Base-by-base conservation (phyloP, 2,888 invertebrate genomes). In the Sclerodermus sp. region DNA sequence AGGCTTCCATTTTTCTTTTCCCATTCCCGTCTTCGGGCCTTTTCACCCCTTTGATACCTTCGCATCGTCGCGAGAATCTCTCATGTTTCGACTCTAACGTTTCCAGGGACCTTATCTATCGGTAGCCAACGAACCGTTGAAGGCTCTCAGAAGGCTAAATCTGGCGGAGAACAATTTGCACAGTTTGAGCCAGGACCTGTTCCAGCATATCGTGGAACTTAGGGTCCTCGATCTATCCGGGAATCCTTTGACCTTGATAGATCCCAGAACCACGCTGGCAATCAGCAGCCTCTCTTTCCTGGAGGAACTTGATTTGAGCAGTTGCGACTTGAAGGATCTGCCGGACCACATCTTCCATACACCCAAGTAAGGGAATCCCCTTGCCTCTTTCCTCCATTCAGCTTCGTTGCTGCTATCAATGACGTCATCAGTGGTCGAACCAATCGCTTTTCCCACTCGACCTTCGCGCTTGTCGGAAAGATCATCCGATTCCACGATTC, bases 221-320 rank as follows among this genome's bases (percentile, higher is more conserved):
- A 85, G 86, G 59, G 82, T 83, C 12, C 74, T 95, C 42, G 83
- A 84, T 62, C 78, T 95, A 17, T 85, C 85, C 55, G 83, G 85
- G n/a, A 95, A 95, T 76, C 89, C 88, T 0, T 80, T 95, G 12
- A 80, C 80, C 12, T 80, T 83, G 0, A 82, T 92, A 5, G 88
- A 89, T 67, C 79, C 82, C 6, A 45, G 49, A 8, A 87, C 89
- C 0, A 66, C 83, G 1, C 79, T 84, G 0, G 89, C 92, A 0
- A 83, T 93, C 15, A 82, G 84, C 0, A 84, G 84, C 51, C 74
- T 91, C 42, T 73, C 81, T 0, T 79, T 81, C 60, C 75, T 92
- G 38, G 87, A 88, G 82, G 89, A 90, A 68, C 79, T 92, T 14
- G 85, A 90, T 64, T 76, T 92, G 72, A 85, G 88, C 0, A 83